phyloP scores from a whole-genome alignment of 2,113 vertebrate species.

The Chelonoidis abingdonii region DNA sequence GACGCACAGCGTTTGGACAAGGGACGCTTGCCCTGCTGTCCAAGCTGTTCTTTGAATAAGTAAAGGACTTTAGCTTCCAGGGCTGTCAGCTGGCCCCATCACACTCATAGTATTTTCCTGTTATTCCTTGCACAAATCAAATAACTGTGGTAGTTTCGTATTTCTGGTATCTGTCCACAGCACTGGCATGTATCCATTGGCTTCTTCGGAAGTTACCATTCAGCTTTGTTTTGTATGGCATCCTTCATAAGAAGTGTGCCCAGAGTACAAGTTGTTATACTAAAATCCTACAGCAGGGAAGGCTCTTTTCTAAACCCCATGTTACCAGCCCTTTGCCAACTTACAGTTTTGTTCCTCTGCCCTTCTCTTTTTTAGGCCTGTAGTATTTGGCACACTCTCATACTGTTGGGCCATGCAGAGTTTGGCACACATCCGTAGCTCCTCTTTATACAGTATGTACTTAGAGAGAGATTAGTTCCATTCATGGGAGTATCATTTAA shows the following conservation, averaged over 20 bases:
- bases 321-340: neutral
- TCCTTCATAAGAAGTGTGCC: neutral
- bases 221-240: neutral
- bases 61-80: neutral
- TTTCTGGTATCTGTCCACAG: neutral
- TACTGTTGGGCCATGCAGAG: neutral
- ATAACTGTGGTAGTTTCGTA: rapidly evolving
- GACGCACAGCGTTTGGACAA: neutral
- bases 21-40: neutral
- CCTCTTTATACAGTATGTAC: rapidly evolving
- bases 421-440: neutral
- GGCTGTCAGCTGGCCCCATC: rapidly evolving
- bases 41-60: neutral
- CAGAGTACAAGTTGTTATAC: neutral
- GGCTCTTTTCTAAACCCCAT: neutral
- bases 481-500: neutral
- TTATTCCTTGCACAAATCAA: neutral
- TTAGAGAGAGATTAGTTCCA: rapidly evolving
- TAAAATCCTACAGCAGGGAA: neutral
- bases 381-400: rapidly evolving
- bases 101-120: rapidly evolving
- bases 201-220: neutral
- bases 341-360: neutral
- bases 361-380: neutral
- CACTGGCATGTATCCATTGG: neutral